phyloP scores from a whole-genome alignment of 2,888 invertebrate species.

The Idaea aversata region DNA sequence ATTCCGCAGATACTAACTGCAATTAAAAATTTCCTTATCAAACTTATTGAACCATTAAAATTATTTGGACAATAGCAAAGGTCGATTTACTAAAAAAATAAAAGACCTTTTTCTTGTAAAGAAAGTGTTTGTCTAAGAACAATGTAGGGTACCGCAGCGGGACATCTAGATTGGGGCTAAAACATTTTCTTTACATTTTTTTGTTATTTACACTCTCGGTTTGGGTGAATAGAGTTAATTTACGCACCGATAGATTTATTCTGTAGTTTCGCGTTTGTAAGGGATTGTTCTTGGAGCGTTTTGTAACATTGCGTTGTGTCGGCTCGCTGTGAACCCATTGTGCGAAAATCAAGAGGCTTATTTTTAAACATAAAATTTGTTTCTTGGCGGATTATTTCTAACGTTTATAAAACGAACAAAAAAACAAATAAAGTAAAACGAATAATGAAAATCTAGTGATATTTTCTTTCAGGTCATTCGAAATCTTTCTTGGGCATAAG shows the following conservation, averaged over 20 bases:
- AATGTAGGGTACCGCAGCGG: conserved; percentile 73
- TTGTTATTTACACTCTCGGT: conserved; percentile 66
- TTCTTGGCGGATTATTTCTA: not conserved
- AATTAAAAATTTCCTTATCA: conserved; percentile 49
- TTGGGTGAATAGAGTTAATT: conserved; percentile 72
- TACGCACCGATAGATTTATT: conserved; percentile 75
- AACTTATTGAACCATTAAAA: conserved; percentile 71
- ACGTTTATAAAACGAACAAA: not conserved
- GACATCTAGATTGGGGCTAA: conserved; percentile 68
- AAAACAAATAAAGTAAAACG: not conserved
- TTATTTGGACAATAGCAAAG: conserved; percentile 54
- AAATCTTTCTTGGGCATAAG: conserved; percentile 3
- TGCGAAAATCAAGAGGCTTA: conserved; percentile 41
- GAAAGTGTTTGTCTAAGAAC: conserved; percentile 80
- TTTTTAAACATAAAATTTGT: conserved; percentile 15
- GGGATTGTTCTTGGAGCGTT: conserved; percentile 69
- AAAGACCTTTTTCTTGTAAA: conserved; percentile 62
- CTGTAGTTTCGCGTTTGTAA: conserved; percentile 68
- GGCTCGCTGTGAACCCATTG: conserved; percentile 44
- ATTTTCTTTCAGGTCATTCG: not conserved
- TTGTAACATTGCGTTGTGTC: conserved; percentile 65
- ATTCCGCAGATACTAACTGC: conserved; percentile 26
- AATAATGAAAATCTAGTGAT: not conserved
- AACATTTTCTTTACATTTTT: conserved; percentile 63
- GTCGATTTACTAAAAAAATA: conserved; percentile 64